Base-by-base conservation (phyloP, 2,888 invertebrate genomes). In the Alitta virens region DNA sequence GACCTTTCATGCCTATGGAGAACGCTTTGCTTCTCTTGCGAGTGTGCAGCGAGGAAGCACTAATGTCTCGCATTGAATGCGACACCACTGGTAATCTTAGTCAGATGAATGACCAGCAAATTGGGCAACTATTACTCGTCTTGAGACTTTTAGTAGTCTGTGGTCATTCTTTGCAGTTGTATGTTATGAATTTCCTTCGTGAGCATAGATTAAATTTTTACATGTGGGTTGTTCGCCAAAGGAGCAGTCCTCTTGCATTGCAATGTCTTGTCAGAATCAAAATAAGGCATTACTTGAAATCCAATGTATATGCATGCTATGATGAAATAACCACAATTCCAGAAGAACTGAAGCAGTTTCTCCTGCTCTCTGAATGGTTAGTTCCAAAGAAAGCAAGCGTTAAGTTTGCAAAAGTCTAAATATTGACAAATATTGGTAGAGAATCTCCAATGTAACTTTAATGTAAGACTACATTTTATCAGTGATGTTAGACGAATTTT, bases 21-120 rank as follows among this genome's bases (percentile, higher is more conserved):
- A 58, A 52, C 26, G 64, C 64, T 38, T 50, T 62, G 24, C 9
- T 62, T 9, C 40, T 64, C 25, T 18, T 64, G 16, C 43, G 51
- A n/a, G 57, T 57, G 2, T 43, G 38, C 27, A 56, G 50, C 25
- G 42, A 61, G 18, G 24, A 2, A 7, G 51, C 27, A 18, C 33
- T 62, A 3, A 56, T 62, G 1, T 12, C 38, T 14, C 62, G 62
- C 12, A 52, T 62, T 21, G 57, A 56, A 18, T 42, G 55, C n/a
- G 56, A 62, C 52, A 51, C 62, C 18, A 56, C 49, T 27, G 26
- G 38, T 21, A 49, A 26, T 56, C n/a, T 62, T 24, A 52, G 38
- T 16, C 21, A n/a, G 3, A 5, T 23, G 12, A 53, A 63, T n/a
- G 43, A 52, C 23, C 14, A 42, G 12, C 46, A 43, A 25, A 46